Evolutionary conservation across 2,797 vertebrate genomes (phyloP), one percentile per base, ranked within the genome.

Genomic region (Esox lucius): DNA sequence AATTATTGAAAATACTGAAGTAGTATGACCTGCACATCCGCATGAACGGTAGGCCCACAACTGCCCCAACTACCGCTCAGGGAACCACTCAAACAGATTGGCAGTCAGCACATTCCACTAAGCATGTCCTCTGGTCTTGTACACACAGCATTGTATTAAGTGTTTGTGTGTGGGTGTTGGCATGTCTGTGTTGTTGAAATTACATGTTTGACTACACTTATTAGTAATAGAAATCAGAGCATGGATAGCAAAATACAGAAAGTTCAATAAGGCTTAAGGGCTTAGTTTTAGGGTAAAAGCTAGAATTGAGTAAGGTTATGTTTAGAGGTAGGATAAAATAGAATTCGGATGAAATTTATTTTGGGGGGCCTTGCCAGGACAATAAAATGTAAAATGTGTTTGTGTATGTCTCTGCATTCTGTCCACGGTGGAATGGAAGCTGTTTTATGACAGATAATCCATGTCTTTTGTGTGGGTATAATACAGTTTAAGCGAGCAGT

Each of bases 1-100:
- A 79, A 73, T 83, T 78, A 73, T 77, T 82, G 65, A 81, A 72
- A 61, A 79, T 64, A 61, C 68, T 65, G 16, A 46, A 79, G 73
- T 73, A 77, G 35, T 59, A 81, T 76, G 22, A 70, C 31, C 28
- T 51, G 77, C n/a, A 51, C 24, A 64, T 67, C 56, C 70, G 78
- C 74, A 76, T 49, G 19, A 48, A 73, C 33, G 64, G 68, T 49
- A 80, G 48, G 70, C 53, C 13, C 28, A 62, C n/a, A 70, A 35
- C 48, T 15, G 28, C 11, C 56, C 6, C 2, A 61, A 61, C 13
- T 61, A 61, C 22, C 19, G 3, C 13, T 28, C 62, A 65, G 26
- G 62, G 62, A 28, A 65, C 26, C 24, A 28, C 62, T 28, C 62
- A 28, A 31, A 65, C 24, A 15, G 28, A 28, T 28, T 65, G 62